Conservation (phyloP, 2,888 invertebrate genomes). For the Strigamia transsilvanica region DNA sequence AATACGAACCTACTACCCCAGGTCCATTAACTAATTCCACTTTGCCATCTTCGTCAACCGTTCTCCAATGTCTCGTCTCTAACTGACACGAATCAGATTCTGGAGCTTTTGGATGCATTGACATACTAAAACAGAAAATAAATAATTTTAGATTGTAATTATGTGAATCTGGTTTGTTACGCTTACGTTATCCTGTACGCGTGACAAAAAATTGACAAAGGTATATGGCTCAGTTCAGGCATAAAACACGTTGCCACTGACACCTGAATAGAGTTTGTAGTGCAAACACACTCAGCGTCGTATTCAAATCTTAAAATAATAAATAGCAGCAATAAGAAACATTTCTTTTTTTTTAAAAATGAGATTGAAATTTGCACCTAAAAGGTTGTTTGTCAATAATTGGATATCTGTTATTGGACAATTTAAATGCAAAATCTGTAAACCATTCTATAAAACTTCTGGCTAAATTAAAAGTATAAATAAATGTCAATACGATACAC, state of each 20-base stretch:
- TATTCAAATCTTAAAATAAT: conserved; percentile 57
- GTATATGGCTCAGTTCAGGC: conserved; percentile 60
- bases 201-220: conserved; percentile 59
- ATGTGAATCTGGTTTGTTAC: background rate
- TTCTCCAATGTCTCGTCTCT: conserved; percentile 61
- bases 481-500: background rate
- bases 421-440: conserved; percentile 56
- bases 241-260: conserved; percentile 60
- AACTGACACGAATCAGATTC: conserved; percentile 60
- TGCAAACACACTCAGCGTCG: conserved; percentile 59
- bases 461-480: conserved; percentile 53
- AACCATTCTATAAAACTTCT: conserved; percentile 58
- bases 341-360: background rate
- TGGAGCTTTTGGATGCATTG: conserved; percentile 60
- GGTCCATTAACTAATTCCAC: conserved; percentile 61
- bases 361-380: conserved; percentile 54
- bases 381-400: conserved; percentile 57
- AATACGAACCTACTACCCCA: conserved; percentile 61
- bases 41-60: conserved; percentile 60
- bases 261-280: conserved; percentile 59
- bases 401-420: conserved; percentile 56
- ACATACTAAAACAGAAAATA: conserved; percentile 59
- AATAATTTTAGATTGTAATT: background rate
- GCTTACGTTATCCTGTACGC: conserved; percentile 61
- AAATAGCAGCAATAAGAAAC: background rate